Percentiles rank a stretch among this genome's conserved stretches.
These are phyloP conservation scores for Takifugu ocellatus DNA, from an alignment of 2,797 vertebrate genomes.

Conservation along the genomic window DNA sequence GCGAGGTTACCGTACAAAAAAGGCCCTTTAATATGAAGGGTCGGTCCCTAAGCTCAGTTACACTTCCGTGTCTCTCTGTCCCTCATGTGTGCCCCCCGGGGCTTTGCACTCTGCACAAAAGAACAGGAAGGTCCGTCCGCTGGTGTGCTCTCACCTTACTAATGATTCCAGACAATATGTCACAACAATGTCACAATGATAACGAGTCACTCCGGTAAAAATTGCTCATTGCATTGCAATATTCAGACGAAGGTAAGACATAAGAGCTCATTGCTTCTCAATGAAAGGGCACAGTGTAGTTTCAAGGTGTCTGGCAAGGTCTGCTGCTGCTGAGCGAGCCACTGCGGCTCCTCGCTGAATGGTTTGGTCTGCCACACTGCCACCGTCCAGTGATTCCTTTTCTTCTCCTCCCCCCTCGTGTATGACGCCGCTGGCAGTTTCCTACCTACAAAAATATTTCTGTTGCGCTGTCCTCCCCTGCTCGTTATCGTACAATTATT, in stretches of 20 bases:
- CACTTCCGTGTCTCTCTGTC: conserved; percentile 26
- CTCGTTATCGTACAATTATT: conserved; percentile 18
- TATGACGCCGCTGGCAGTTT: conserved; percentile 51
- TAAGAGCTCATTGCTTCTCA: conserved; percentile 75
- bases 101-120: conserved; percentile 50
- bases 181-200: conserved; percentile 69
- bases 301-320: conserved; percentile 44
- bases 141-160: conserved; percentile 59
- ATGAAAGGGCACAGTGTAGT: conserved; percentile 70
- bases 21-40: conserved; percentile 80
- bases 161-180: conserved; percentile 70
- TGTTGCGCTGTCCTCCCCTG: conserved; percentile 39
- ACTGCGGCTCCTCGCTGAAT: conserved; percentile 25
- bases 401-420: conserved; percentile 17
- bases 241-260: conserved; percentile 79
- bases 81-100: conserved; percentile 24
- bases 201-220: conserved; percentile 72
- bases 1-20: conserved; percentile 68
- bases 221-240: conserved; percentile 80
- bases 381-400: conserved; percentile 9
- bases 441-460: conserved; percentile 72
- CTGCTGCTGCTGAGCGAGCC: conserved; percentile 31
- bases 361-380: conserved; percentile 12
- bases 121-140: conserved; percentile 63
- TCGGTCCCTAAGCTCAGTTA: conserved; percentile 55